Evolutionary conservation across 1,140 invertebrate genomes (phyloP).

Genomic region (Temnothorax longispinosus): DNA sequence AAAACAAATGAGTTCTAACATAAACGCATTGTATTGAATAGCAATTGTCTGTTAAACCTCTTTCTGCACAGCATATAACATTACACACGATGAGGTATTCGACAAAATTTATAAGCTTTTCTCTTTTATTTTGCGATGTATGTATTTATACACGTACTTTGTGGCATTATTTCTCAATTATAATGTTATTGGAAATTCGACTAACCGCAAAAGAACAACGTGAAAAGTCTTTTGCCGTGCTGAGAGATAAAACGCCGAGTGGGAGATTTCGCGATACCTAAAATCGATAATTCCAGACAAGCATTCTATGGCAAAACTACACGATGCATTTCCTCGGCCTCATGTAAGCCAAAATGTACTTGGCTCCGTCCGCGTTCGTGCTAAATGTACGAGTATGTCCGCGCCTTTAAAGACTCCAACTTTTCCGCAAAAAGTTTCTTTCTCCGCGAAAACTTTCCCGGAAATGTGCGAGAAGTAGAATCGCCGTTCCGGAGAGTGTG

Average conservation of each 20-base stretch:
- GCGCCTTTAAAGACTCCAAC: slow-evolving; percentile 1
- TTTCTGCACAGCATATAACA: neutral
- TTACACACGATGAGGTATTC: neutral
- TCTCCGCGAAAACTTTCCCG: neutral
- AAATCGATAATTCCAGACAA: slow-evolving; percentile 26
- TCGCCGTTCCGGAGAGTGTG: neutral
- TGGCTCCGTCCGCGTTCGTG: neutral
- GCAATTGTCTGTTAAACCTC: neutral
- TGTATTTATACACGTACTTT: neutral
- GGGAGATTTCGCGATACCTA: slow-evolving; percentile 33
- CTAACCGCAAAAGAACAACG: neutral
- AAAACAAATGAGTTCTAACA: neutral
- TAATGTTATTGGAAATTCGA: neutral
- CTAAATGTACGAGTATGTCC: slow-evolving; percentile 5
- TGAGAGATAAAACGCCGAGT: neutral
- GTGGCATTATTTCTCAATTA: neutral
- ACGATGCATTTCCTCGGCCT: slow-evolving; percentile 29
- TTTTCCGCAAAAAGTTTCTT: neutral
- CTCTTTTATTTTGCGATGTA: neutral
- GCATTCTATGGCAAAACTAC: slow-evolving; percentile 4
- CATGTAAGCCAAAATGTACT: slow-evolving; percentile 34
- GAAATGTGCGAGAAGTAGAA: neutral
- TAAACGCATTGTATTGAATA: neutral
- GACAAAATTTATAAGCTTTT: neutral
- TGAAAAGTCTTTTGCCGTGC: neutral